Base-by-base conservation (phyloP, 2,888 invertebrate species). In the Drosophila suboccidentalis region DNA sequence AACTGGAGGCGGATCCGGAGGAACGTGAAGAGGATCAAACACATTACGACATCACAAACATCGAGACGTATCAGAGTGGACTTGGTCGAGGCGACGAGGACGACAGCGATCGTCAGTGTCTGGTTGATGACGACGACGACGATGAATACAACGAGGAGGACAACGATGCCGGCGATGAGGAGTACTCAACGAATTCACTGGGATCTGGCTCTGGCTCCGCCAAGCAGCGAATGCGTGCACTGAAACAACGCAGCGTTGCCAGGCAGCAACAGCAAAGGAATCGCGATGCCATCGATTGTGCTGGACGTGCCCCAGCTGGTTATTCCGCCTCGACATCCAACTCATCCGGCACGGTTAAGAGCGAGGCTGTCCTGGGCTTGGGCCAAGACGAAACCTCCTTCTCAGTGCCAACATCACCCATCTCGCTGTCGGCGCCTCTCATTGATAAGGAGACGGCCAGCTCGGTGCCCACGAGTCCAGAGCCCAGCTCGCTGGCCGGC, bases 381-480 rank as follows among this genome's bases (percentile, higher is more conserved):
- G 73, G 69, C 15, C 92, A 44, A 34, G 93, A 93, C 77, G 91
- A 92, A 67, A 92, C 92, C 5, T 92, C 92, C 65, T 93, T 92
- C 62, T 93, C 93, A 50, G 92, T 93, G 92, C 92, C 93, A 90
- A 92, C 93, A 83, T 92, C 94, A 89, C 92, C 94, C 86, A 92
- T 93, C 91, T 92, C 93, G 70, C 84, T 93, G 84, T 91, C 93
- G 81, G 91, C 93, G 83, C 92, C 93, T 76, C 92, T 91, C 88
- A 91, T 92, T 38, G 91, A 91, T 47, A 93, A 92, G 75, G 92
- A 92, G 73, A 90, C 90, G 34, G 91, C 92, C 89, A 95, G 95
- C 89, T 95, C 95, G 71, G 95, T 95, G 89, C 96, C 96, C 78
- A 95, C 95, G 78, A 95, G 95, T 92, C 96, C 96, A 86, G 94